Evolutionary conservation across 2,888 invertebrate species (phyloP).

Genomic region (Matsumyia berberina): DNA sequence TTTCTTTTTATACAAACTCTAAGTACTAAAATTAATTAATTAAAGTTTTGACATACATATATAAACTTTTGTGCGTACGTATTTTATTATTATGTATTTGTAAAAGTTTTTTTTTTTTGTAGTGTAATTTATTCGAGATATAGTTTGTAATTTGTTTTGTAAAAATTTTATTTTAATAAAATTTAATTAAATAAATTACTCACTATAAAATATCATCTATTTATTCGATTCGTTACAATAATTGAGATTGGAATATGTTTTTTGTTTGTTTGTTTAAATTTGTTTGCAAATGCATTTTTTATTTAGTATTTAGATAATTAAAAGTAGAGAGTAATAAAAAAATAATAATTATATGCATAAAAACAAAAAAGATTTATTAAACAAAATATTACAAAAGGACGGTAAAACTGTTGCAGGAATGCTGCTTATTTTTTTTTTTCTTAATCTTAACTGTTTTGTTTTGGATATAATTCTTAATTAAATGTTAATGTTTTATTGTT

Average conservation of each 20-base stretch:
- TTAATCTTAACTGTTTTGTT: conserved; percentile 32
- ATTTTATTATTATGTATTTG: conserved; percentile 14
- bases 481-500: background rate
- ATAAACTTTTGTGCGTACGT: conserved; percentile 6
- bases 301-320: conserved; percentile 14
- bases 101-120: conserved; percentile 6
- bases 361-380: conserved; percentile 54
- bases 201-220: conserved; percentile 62
- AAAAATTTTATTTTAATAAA: conserved; percentile 52
- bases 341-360: conserved; percentile 30
- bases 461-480: conserved; percentile 14
- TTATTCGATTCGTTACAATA: conserved; percentile 54
- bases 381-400: conserved; percentile 76
- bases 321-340: conserved; percentile 3
- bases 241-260: conserved; percentile 37
- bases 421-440: conserved; percentile 44
- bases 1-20: conserved; percentile 54
- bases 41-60: background rate
- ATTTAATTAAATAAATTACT: conserved; percentile 71
- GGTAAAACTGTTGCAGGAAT: conserved; percentile 74
- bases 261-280: conserved; percentile 15
- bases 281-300: conserved; percentile 29
- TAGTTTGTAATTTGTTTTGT: conserved; percentile 25
- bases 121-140: conserved; percentile 41
- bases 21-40: conserved; percentile 34